Percentiles rank a stretch among this genome's conserved stretches.
Evolutionary conservation across 2,888 invertebrate genomes (phyloP).

Genomic region (Hirtodrosophila histrioides): DNA sequence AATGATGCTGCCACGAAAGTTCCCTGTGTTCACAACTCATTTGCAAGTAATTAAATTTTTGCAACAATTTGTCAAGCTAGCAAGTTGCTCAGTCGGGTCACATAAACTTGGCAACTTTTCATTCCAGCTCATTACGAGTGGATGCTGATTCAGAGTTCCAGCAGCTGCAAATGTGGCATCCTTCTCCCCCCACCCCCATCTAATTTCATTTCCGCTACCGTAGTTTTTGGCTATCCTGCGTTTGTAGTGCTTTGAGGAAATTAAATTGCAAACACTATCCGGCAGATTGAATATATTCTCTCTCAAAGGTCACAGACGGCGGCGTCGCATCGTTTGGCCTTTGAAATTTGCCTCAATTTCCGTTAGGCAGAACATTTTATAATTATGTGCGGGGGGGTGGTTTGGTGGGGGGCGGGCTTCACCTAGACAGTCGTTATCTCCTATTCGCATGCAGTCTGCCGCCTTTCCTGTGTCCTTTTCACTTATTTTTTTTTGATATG

Average conservation of each 20-base stretch:
- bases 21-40: conserved; percentile 54
- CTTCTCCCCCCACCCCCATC: too few relatives aligned
- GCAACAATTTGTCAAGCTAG: conserved; percentile 55
- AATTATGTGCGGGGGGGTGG: conserved; percentile 48
- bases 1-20: conserved; percentile 43
- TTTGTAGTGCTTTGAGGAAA: conserved; percentile 54
- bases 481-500: conserved; percentile 9
- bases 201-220: conserved; percentile 68
- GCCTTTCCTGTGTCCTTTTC: conserved; percentile 41
- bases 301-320: conserved; percentile 27
- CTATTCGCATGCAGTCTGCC: conserved; percentile 30
- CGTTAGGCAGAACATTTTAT: conserved; percentile 45
- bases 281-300: conserved; percentile 28
- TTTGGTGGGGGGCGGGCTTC: background rate
- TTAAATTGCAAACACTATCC: conserved; percentile 72
- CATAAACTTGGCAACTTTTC: conserved; percentile 58
- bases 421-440: conserved; percentile 44
- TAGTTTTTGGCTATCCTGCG: conserved; percentile 59
- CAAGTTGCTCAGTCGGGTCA: conserved; percentile 59
- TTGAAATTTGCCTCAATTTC: conserved; percentile 61
- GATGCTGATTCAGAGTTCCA: conserved; percentile 27
- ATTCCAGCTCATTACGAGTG: conserved; percentile 53
- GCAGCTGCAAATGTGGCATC: conserved; percentile 2
- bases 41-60: conserved; percentile 67
- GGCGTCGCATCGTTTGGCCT: conserved; percentile 29